Base-by-base conservation (phyloP, 1,140 invertebrate genomes). In the Zeugodacus cucurbitae region DNA sequence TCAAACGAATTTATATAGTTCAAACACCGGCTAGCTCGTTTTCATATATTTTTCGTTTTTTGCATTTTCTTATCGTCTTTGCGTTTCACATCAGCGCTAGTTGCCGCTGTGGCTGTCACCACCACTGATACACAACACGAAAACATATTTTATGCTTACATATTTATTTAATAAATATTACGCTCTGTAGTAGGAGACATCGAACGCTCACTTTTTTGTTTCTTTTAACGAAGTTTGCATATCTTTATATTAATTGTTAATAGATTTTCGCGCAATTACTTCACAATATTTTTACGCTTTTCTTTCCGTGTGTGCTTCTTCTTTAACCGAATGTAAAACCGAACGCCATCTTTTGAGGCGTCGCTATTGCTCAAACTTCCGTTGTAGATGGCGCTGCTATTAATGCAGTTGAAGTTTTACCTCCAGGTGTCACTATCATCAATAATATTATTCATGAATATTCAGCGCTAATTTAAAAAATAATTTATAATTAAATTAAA, bases 321-420 rank as follows among this genome's bases (percentile, higher is more conserved):
- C 87, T 78, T 57, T 70, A 34, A 58, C 44, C 74, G 87, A 87
- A 82, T 41, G n/a, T 41, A 82, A 82, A 82, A 82, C 74, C 74
- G 74, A 82, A 89, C 89, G 89, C 89, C 89, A 89, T 89, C 89
- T 89, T 89, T 88, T 89, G 89, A 89, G 89, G 89, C 89, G 89
- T 89, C 89, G 62, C 57, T 67, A 26, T 34, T 82, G 11, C 74
- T 17, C 6, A 87, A 44, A 70, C 44, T 89, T 89, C 86, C 62
- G n/a, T 87, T 67, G 37, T 87, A 89, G 88, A 89, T 89, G 88
- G 88, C 88, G 88, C 85, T 34, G 11, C 26, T 86, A 32, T 10
- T 1, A 82, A 44, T 48, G n/a, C 29, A 26, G n/a, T 10, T n/a
- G 14, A 22, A 10, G 34, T 48, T 82, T 82, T 22, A 48, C 7